phyloP scores from a whole-genome alignment of 2,797 vertebrate species.

The Malurus splendens region DNA sequence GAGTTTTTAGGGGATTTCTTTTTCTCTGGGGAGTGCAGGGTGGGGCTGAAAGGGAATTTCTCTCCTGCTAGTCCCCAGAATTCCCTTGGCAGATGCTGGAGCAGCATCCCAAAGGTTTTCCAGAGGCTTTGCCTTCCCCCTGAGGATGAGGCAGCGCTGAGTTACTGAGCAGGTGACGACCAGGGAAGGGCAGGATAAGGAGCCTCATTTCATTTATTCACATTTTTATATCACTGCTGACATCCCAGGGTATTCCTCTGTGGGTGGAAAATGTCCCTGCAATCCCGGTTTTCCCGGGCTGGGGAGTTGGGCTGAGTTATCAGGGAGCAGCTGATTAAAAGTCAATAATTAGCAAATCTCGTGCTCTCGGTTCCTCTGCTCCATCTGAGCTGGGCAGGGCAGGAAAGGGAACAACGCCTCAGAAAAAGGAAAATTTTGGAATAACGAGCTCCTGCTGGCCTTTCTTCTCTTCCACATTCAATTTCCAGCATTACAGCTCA shows the following conservation, averaged over 20 bases:
- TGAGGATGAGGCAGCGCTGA: background rate
- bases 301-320: background rate
- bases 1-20: background rate
- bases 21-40: rapidly evolving
- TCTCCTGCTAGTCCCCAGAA: rapidly evolving
- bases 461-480: background rate
- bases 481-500: rapidly evolving
- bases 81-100: background rate
- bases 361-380: rapidly evolving
- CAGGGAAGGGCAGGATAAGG: background rate
- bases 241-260: rapidly evolving
- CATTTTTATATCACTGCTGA: background rate
- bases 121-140: background rate
- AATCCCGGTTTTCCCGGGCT: rapidly evolving
- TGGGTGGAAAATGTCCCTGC: background rate
- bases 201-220: background rate
- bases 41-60: background rate
- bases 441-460: background rate
- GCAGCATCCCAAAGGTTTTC: background rate
- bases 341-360: background rate
- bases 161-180: background rate
- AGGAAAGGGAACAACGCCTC: background rate
- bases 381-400: background rate
- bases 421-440: background rate
- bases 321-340: background rate